Conservation (phyloP, 1,140 invertebrate species). For the Trichogramma pretiosum region DNA sequence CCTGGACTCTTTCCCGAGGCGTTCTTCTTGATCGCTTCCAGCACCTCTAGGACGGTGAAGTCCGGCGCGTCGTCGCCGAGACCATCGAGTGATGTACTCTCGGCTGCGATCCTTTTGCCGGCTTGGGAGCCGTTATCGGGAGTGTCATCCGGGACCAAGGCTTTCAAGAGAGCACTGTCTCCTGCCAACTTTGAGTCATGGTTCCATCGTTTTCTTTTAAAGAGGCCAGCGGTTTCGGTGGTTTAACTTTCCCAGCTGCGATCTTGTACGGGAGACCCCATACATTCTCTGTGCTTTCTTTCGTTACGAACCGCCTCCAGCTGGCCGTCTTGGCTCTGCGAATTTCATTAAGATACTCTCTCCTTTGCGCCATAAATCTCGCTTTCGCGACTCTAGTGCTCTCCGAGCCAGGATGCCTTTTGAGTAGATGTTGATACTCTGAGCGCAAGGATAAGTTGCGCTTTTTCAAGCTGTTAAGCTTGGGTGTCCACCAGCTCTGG, state of each 20-base stretch:
- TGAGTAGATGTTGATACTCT: background rate
- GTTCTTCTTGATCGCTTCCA: background rate
- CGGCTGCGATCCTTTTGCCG: too few relatives aligned
- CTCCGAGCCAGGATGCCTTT: background rate
- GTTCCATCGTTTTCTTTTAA: too few relatives aligned
- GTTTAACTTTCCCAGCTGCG: background rate
- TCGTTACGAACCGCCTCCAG: background rate
- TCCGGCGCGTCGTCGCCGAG: too few relatives aligned
- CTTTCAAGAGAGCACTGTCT: too few relatives aligned
- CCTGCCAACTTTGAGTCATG: too few relatives aligned
- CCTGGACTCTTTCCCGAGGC: background rate
- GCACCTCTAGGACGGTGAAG: background rate
- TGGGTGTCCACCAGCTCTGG: background rate
- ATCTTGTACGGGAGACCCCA: background rate
- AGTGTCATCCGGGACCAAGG: too few relatives aligned
- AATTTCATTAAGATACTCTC: background rate
- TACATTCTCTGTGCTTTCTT: background rate
- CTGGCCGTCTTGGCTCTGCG: background rate
- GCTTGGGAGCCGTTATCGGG: too few relatives aligned
- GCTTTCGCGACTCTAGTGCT: too few relatives aligned
- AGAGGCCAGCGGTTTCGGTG: background rate
- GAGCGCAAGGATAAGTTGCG: too few relatives aligned
- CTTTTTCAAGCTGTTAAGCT: background rate
- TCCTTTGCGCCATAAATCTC: background rate
- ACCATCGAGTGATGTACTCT: too few relatives aligned